Conservation (phyloP, 2,888 invertebrate species). For the Lumbricus terrestris region DNA sequence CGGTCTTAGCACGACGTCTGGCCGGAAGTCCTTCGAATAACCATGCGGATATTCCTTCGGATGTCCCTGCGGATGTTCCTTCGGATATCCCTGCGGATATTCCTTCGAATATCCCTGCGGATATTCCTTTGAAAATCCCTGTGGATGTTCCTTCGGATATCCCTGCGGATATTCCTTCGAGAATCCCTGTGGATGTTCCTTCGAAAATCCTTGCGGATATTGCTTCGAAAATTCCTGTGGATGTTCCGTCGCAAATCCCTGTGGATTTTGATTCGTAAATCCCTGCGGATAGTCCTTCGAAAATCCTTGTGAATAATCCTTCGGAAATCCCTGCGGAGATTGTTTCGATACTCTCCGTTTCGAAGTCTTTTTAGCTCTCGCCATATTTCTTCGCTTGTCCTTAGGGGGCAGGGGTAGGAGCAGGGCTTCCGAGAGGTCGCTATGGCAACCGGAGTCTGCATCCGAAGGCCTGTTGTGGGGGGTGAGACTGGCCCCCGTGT, state of each 20-base stretch:
- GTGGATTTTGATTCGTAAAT: background rate
- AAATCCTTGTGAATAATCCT: too few relatives aligned
- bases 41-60: background rate
- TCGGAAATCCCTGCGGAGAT: too few relatives aligned
- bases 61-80: background rate
- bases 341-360: too few relatives aligned
- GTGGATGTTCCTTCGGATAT: too few relatives aligned
- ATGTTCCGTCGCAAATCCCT: background rate
- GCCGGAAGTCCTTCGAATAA: background rate
- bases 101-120: too few relatives aligned
- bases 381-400: background rate
- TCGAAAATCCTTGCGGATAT: background rate
- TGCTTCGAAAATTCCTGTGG: background rate
- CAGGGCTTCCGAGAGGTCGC: background rate
- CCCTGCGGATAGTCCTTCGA: too few relatives aligned
- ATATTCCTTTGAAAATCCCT: too few relatives aligned
- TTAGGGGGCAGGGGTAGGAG: background rate
- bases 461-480: background rate
- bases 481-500: background rate
- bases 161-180: background rate
- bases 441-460: conserved; percentile 14
- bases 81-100: background rate
- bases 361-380: background rate
- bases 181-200: background rate
- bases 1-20: background rate